Base-by-base conservation (phyloP, 2,113 vertebrate genomes). In the Muntiacus muntjak region DNA sequence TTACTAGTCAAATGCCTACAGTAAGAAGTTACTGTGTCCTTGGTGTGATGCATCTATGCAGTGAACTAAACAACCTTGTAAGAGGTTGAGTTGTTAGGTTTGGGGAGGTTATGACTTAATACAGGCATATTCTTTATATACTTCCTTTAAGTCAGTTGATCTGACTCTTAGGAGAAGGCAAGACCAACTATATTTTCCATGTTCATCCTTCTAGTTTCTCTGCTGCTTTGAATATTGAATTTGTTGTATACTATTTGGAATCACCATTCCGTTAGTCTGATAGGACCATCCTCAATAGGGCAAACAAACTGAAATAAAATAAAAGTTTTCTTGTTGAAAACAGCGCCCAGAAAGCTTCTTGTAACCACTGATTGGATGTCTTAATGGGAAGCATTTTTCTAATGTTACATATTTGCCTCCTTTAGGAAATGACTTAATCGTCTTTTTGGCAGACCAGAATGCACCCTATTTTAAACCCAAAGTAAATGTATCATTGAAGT, bases 401-500 rank as follows among this genome's bases (percentile, higher is more conserved):
- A 89, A 98, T 91, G 26, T 62, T 43, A 43, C 3, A 3, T 89
- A 97, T 98, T 98, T 47, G 13, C 47, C 85, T 98, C 16, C 98
- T 99, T 98, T 98, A 99, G 99, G 99, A 87, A 99, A 99, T 97
- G 99, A 99, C 64, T 95, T 99, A 98, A 92, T 99, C 94, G 99
- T 99, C 91, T 99, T 99, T 97, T 96, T 99, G 98, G 99, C 99
- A 98, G 99, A 99, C 98, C 98, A 99, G 81, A 99, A 99, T 87
- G 97, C 98, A 0, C 99, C 99, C 50, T 99, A 99, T 98, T 99
- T 99, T 98, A 99, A 99, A 97, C 99, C 99, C 71, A 99, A 99
- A 98, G 98, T 99, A 2, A 98, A 98, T 1, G 26, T 98, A 17
- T 98, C 99, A 5, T 99, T 99, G 94, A 98, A 97, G 99, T 99